Conservation (phyloP, 2,888 invertebrate genomes). For the Blomia tropicalis region DNA sequence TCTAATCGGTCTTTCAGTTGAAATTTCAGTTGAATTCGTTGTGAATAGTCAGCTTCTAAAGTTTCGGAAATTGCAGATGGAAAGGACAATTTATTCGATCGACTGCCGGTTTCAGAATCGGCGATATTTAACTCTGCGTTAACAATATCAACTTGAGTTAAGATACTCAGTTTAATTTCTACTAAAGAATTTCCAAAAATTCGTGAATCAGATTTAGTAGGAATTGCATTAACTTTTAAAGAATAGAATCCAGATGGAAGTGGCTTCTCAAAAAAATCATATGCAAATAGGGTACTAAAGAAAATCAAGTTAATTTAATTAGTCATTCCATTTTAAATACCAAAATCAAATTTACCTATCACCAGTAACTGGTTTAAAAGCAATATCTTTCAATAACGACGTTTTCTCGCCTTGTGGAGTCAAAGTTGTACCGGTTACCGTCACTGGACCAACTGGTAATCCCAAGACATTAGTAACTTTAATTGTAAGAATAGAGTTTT, state of each 20-base stretch:
- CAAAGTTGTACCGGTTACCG: slow-evolving; percentile 58
- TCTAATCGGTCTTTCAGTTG: slow-evolving; percentile 53
- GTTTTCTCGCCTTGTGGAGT: slow-evolving; percentile 55
- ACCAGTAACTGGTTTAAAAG: slow-evolving; percentile 36
- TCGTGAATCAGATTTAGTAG: slow-evolving; percentile 45
- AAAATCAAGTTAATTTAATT: not conserved
- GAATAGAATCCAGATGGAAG: slow-evolving; percentile 65
- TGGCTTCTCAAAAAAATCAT: slow-evolving; percentile 58
- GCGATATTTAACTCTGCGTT: slow-evolving; percentile 68
- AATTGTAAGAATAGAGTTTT: slow-evolving; percentile 47
- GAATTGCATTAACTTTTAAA: slow-evolving; percentile 54
- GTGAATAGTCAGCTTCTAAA: slow-evolving; percentile 71
- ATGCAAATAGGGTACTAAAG: slow-evolving; percentile 44
- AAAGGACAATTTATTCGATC: slow-evolving; percentile 41
- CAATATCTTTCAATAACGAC: slow-evolving; percentile 51
- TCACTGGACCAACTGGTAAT: slow-evolving; percentile 44
- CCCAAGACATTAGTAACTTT: slow-evolving; percentile 39
- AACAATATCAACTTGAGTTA: slow-evolving; percentile 58
- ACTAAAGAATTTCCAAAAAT: slow-evolving; percentile 43
- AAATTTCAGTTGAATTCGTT: slow-evolving; percentile 69
- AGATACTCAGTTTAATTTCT: slow-evolving; percentile 44
- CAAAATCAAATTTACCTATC: slow-evolving; percentile 24
- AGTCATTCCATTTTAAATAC: not conserved
- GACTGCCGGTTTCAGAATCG: slow-evolving; percentile 66
- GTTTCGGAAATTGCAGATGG: slow-evolving; percentile 52